Percentiles rank a stretch among this genome's conserved stretches.
These are phyloP conservation scores for Progne subis DNA, from an alignment of 2,113 vertebrate genomes.

Conservation along the genomic window DNA sequence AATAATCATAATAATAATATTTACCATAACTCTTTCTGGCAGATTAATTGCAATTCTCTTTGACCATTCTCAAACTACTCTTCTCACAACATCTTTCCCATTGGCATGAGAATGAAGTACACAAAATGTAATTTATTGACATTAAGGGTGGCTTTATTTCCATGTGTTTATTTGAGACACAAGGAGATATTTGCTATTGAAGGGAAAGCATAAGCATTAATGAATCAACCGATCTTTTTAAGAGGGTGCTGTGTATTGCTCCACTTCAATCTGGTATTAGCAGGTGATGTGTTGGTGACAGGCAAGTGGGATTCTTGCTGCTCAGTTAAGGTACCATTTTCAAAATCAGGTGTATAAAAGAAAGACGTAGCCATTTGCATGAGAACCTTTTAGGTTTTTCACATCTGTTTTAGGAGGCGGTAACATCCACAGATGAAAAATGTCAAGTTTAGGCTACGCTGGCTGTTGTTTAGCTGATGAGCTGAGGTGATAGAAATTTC, in stretches of 20 bases:
- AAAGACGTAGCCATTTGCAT: accelerated
- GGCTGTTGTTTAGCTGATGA: background rate
- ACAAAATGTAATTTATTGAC: constrained; percentile 25
- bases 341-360: background rate
- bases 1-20: constrained; percentile 70
- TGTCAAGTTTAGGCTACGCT: background rate
- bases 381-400: background rate
- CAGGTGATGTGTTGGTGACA: background rate
- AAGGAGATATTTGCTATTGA: constrained; percentile 1
- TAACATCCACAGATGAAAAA: background rate
- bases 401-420: background rate
- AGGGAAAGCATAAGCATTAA: background rate
- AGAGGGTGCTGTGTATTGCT: background rate
- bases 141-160: constrained; percentile 37
- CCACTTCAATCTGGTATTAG: background rate
- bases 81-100: constrained; percentile 51
- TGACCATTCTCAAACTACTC: constrained; percentile 23
- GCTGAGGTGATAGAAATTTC: background rate
- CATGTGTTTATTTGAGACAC: constrained; percentile 34
- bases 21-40: constrained; percentile 66
- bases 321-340: background rate
- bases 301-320: background rate
- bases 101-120: constrained; percentile 40
- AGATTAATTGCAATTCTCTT: constrained; percentile 59
- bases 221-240: background rate